Percentiles rank a stretch among this genome's conserved stretches.
Conservation (phyloP, 2,113 vertebrate genomes). For the Aplodontia rufa region DNA sequence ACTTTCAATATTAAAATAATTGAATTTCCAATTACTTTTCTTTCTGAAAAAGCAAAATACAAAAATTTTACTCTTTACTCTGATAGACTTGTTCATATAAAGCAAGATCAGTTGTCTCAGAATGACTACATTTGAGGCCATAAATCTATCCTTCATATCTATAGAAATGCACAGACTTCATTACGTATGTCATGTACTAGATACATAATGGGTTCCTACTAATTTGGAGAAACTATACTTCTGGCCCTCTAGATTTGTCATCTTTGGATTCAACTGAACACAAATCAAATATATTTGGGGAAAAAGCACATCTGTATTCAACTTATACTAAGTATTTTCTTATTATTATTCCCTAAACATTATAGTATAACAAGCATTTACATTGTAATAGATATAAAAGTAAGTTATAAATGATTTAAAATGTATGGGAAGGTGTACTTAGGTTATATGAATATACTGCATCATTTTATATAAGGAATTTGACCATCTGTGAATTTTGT, state of each 20-base stretch:
- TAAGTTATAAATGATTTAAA: background rate
- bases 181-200: background rate
- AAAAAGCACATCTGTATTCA: background rate
- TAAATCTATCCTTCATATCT: background rate
- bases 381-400: background rate
- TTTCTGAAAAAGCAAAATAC: background rate
- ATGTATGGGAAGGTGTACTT: too few species aligned
- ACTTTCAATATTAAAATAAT: slow-evolving; percentile 47
- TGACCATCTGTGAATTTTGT: background rate
- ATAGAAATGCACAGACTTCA: background rate
- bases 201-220: background rate
- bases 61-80: background rate
- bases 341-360: background rate
- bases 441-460: background rate
- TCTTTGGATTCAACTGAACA: background rate
- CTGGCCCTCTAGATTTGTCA: background rate
- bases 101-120: background rate
- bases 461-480: background rate
- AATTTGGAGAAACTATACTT: background rate
- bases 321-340: background rate
- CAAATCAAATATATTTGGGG: background rate
- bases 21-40: background rate
- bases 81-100: background rate
- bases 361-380: background rate
- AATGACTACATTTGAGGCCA: background rate